A percentile compares a stretch with the other conserved stretches of the same genome.
Conservation (phyloP, 2,888 invertebrate genomes). For the Melangyna quadrimaculata region DNA sequence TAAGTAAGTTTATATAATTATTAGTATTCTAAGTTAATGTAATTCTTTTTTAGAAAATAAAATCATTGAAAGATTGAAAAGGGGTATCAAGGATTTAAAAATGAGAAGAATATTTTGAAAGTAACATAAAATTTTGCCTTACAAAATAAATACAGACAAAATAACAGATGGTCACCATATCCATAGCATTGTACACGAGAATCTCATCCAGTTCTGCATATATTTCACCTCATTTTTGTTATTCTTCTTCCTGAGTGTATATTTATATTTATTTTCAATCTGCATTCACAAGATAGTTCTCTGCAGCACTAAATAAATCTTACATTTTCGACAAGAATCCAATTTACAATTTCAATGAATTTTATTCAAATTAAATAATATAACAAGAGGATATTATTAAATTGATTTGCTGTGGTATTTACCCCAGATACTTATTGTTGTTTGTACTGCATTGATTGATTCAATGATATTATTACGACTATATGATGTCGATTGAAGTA, state of each 20-base stretch:
- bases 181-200: background rate
- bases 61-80: too few relatives aligned
- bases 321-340: background rate
- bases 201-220: background rate
- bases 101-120: too few relatives aligned
- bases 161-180: background rate
- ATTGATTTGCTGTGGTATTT: background rate
- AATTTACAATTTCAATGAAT: constrained; percentile 42
- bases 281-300: constrained; percentile 13
- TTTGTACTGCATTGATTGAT: background rate
- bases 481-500: background rate
- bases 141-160: background rate
- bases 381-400: background rate
- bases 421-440: background rate
- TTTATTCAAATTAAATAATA: constrained; percentile 53
- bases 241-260: background rate
- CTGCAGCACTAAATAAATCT: constrained; percentile 8
- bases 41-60: too few relatives aligned
- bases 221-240: constrained; percentile 1
- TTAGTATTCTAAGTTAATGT: too few relatives aligned
- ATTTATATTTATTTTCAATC: constrained; percentile 34
- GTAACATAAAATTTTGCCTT: too few relatives aligned
- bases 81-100: too few relatives aligned
- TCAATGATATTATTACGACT: background rate
- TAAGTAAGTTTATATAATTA: too few relatives aligned